A percentile compares a stretch with the other conserved stretches of the same genome.
These are phyloP conservation scores for Phalacrocorax aristotelis DNA, from an alignment of 2,113 vertebrate species.

Conservation along the genomic window DNA sequence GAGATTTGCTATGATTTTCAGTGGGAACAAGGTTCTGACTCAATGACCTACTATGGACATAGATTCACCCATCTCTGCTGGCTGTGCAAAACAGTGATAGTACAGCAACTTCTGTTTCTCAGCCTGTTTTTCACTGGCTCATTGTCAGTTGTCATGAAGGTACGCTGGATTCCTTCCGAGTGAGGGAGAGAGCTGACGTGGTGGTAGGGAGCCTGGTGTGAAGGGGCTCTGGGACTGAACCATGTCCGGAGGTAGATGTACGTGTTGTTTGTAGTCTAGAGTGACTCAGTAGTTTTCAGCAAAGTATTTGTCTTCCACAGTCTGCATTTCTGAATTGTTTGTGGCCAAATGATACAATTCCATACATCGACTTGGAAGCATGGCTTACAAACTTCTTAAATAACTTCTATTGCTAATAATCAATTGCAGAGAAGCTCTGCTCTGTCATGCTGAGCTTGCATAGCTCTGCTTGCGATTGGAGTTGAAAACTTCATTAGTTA, in stretches of 20 bases:
- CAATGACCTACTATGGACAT: neutral
- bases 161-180: accelerated
- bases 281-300: neutral
- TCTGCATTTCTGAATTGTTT: neutral
- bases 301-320: neutral
- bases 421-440: neutral
- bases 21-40: neutral
- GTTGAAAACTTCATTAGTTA: neutral
- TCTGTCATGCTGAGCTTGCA: neutral
- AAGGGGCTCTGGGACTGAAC: neutral
- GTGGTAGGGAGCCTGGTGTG: neutral
- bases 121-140: neutral
- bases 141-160: accelerated
- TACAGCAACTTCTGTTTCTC: neutral
- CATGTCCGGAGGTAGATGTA: neutral
- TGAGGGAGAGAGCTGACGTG: neutral
- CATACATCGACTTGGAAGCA: neutral
- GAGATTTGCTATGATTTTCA: neutral
- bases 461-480: neutral
- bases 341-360: neutral
- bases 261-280: neutral
- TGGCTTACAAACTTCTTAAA: neutral
- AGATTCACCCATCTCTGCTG: neutral
- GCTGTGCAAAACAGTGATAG: neutral
- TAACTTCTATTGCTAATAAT: neutral